These are phyloP conservation scores for Cistogaster globosa DNA, from an alignment of 2,888 invertebrate species.

Conservation along the genomic window DNA sequence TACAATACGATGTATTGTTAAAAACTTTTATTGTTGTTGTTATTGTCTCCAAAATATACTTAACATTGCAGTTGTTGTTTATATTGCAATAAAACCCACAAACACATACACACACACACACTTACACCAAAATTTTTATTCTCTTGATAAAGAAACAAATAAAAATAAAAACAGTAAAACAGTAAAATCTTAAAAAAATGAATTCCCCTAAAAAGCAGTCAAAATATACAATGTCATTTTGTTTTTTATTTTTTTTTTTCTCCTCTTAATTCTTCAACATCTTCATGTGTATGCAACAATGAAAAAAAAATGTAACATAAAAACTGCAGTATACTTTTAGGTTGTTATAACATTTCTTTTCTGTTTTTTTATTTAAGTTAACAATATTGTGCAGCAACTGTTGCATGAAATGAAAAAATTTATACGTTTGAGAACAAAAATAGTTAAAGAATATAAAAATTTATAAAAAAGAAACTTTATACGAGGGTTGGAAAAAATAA, in stretches of 20 bases:
- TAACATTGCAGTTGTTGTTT: slow-evolving; percentile 16
- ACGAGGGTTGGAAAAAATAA: slow-evolving; percentile 1
- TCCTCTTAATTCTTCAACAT: not conserved
- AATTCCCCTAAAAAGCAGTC: slow-evolving; percentile 43
- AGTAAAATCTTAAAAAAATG: not conserved
- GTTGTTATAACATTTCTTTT: slow-evolving; percentile 8
- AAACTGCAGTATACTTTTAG: slow-evolving; percentile 53
- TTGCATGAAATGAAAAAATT: slow-evolving; percentile 45
- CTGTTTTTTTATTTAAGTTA: slow-evolving; percentile 7
- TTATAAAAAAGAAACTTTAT: not conserved
- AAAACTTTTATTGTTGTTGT: slow-evolving; percentile 36
- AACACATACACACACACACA: slow-evolving; percentile 13
- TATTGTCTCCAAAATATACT: not conserved
- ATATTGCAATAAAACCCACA: slow-evolving; percentile 20
- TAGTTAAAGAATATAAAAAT: slow-evolving; percentile 4
- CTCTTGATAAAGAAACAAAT: not conserved
- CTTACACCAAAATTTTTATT: slow-evolving; percentile 18
- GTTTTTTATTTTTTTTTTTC: slow-evolving; percentile 3
- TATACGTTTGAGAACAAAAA: not conserved
- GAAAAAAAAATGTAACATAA: slow-evolving; percentile 4
- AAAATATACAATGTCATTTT: slow-evolving; percentile 44
- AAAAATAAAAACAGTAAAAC: not conserved
- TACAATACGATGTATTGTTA: slow-evolving; percentile 48
- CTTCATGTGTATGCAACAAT: slow-evolving; percentile 16
- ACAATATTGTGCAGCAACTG: slow-evolving; percentile 46